Evolutionary conservation across 2,888 invertebrate genomes (phyloP).

Genomic region (Iphiclides podalirius): DNA sequence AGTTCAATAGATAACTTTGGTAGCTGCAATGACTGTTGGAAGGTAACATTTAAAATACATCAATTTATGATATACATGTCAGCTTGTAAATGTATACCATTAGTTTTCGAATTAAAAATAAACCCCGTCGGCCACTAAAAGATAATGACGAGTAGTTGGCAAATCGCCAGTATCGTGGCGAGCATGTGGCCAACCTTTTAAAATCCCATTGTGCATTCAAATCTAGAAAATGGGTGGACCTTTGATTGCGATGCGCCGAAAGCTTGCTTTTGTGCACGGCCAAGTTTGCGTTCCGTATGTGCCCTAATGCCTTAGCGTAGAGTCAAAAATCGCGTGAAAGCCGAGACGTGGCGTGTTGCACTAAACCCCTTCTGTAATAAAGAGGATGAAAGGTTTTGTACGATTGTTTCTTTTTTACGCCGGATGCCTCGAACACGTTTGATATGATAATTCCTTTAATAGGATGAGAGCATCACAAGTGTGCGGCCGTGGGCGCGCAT

Average conservation of each 20-base stretch:
- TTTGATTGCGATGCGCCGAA: constrained; percentile 66
- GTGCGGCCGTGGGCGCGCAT: constrained; percentile 62
- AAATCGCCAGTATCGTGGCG: constrained; percentile 29
- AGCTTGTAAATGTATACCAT: neutral
- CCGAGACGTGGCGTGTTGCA: constrained; percentile 32
- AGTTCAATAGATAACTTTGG: too few relatives aligned
- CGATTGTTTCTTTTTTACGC: constrained; percentile 59
- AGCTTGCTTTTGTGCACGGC: constrained; percentile 54
- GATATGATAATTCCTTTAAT: constrained; percentile 75
- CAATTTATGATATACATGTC: too few relatives aligned
- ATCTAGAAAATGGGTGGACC: constrained; percentile 67
- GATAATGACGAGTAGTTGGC: constrained; percentile 17
- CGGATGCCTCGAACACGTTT: constrained; percentile 64
- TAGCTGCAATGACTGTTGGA: too few relatives aligned
- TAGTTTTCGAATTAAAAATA: constrained; percentile 12
- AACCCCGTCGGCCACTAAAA: constrained; percentile 9
- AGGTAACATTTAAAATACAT: too few relatives aligned
- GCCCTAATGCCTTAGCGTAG: constrained; percentile 32
- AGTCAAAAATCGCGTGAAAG: constrained; percentile 37
- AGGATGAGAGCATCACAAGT: constrained; percentile 51
- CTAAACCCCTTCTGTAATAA: constrained; percentile 66
- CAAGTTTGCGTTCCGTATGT: constrained; percentile 26
- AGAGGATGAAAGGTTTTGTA: constrained; percentile 72
- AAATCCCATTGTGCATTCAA: constrained; percentile 61
- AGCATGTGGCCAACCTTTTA: constrained; percentile 35